Evolutionary conservation across 2,888 invertebrate species (phyloP).

Genomic region (Amaurobius ferox): DNA sequence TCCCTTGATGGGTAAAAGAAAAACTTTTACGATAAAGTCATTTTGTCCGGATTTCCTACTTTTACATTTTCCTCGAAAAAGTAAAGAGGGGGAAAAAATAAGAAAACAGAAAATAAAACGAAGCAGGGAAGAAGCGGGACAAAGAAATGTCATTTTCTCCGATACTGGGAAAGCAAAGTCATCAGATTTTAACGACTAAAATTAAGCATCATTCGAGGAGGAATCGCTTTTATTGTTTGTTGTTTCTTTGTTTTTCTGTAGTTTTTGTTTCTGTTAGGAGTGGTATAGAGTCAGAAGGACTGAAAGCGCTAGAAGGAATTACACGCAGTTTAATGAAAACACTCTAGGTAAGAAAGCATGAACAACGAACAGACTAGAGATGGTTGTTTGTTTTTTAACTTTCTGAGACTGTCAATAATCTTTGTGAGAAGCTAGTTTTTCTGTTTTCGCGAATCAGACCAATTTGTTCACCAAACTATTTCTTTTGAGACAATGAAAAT

Average conservation of each 20-base stretch:
- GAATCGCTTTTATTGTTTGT: conserved; percentile 17
- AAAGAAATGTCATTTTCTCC: conserved; percentile 61
- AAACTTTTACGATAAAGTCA: conserved; percentile 44
- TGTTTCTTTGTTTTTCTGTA: conserved; percentile 6
- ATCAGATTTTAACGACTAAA: conserved; percentile 70
- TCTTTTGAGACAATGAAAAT: no score
- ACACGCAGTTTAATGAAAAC: conserved; percentile 64
- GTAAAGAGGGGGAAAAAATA: conserved; percentile 21
- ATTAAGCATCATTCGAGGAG: conserved; percentile 60
- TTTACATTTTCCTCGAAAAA: no score
- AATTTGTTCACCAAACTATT: no score
- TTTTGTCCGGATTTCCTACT: conserved; percentile 57
- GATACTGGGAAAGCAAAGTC: conserved; percentile 67
- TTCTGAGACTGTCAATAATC: no score
- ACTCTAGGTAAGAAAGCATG: neutral
- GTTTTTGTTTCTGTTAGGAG: conserved; percentile 35
- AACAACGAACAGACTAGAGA: no score
- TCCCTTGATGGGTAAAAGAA: conserved; percentile 30
- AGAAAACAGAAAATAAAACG: no score
- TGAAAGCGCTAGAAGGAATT: conserved; percentile 53
- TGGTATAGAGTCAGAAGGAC: conserved; percentile 64
- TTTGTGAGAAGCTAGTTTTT: no score
- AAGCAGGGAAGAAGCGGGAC: conserved; percentile 1
- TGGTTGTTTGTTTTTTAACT: no score
- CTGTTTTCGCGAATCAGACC: no score